Percentiles rank a stretch among this genome's conserved stretches.
phyloP scores from a whole-genome alignment of 2,113 vertebrate genomes.

The Tenebrosternarchus preto region DNA sequence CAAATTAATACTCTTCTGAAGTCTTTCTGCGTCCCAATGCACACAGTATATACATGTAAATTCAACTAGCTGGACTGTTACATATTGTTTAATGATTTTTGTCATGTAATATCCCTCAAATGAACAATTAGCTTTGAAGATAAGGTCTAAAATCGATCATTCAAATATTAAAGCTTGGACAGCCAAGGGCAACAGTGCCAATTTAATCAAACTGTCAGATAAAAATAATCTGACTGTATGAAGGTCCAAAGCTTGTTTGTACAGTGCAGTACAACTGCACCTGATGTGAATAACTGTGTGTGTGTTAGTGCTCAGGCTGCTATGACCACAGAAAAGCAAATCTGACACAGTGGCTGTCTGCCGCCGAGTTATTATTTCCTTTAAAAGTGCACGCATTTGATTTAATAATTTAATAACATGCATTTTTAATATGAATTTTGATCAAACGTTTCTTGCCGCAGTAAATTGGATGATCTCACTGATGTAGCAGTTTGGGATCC shows the following conservation, averaged over 20 bases:
- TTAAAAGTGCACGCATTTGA: background rate
- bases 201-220: slow-evolving; percentile 35
- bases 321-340: background rate
- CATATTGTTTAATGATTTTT: slow-evolving; percentile 26
- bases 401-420: slow-evolving; percentile 6
- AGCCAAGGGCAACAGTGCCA: slow-evolving; percentile 26
- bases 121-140: slow-evolving; percentile 56
- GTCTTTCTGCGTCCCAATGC: slow-evolving; percentile 18
- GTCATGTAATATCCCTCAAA: slow-evolving; percentile 52
- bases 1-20: slow-evolving; percentile 28
- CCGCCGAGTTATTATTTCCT: background rate
- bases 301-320: background rate
- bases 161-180: slow-evolving; percentile 47
- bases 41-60: slow-evolving; percentile 30
- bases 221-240: slow-evolving; percentile 47
- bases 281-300: background rate
- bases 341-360: background rate
- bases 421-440: background rate
- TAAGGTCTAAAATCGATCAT: background rate
- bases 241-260: slow-evolving; percentile 30
- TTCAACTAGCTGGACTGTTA: background rate
- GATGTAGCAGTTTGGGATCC: slow-evolving; percentile 76
- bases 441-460: slow-evolving; percentile 36
- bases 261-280: slow-evolving; percentile 13
- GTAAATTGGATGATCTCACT: slow-evolving; percentile 62